A percentile compares a stretch with the other conserved stretches of the same genome.
phyloP scores from a whole-genome alignment of 35 echinoderm and acorn worm genomes.

The Eucidaris tribuloides region DNA sequence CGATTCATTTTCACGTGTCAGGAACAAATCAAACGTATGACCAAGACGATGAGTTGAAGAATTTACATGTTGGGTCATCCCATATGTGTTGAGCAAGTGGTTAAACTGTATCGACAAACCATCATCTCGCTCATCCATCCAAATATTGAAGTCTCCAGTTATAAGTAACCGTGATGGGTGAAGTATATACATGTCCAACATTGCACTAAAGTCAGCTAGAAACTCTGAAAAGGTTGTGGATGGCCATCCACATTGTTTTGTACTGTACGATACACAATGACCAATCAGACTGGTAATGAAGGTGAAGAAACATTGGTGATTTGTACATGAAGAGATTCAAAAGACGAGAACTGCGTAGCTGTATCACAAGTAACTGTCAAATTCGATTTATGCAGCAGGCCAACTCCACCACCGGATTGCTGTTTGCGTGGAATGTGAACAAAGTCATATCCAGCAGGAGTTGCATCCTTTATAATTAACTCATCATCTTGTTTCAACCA shows the following conservation, averaged over 20 bases:
- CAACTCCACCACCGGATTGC: slow-evolving; percentile 52
- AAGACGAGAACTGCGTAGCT: neutral
- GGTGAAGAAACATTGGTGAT: neutral
- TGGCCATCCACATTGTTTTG: neutral
- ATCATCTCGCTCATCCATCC: neutral
- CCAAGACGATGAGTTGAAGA: slow-evolving; percentile 6
- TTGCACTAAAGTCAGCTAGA: slow-evolving; percentile 40
- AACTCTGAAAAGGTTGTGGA: neutral
- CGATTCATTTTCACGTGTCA: neutral
- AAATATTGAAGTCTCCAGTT: slow-evolving; percentile 25
- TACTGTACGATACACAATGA: slow-evolving; percentile 51
- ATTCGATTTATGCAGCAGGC: slow-evolving; percentile 27
- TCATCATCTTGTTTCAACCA: slow-evolving; percentile 44
- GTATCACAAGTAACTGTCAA: neutral
- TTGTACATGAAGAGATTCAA: slow-evolving; percentile 36
- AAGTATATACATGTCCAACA: slow-evolving; percentile 7
- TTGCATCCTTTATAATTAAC: neutral
- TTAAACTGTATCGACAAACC: neutral
- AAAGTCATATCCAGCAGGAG: slow-evolving; percentile 31
- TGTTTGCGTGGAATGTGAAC: slow-evolving; percentile 32
- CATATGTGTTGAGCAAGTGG: neutral
- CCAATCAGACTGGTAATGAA: slow-evolving; percentile 18
- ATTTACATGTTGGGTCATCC: neutral
- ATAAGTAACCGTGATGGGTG: slow-evolving; percentile 28
- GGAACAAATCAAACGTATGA: slow-evolving; percentile 10